Conservation (phyloP, 2,113 vertebrate genomes). For the Acanthisitta chloris region DNA sequence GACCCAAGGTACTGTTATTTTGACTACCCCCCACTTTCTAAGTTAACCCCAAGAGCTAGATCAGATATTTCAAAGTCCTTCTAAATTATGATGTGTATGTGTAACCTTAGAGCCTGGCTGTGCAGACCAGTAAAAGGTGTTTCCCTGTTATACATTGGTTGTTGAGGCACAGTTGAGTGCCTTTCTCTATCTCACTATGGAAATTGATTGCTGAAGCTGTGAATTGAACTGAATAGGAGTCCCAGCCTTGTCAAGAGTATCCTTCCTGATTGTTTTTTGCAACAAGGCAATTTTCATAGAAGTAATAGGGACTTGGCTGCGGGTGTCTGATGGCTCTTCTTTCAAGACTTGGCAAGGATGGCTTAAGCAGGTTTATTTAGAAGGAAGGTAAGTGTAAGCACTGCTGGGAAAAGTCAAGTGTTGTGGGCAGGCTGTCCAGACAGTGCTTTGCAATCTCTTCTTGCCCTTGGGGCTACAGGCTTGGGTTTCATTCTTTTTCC, state of each 20-base stretch:
- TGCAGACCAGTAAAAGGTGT: not conserved
- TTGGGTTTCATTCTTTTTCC: not conserved
- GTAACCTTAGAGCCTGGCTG: not conserved
- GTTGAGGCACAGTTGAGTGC: not conserved
- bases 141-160: not conserved
- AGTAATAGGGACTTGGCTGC: not conserved
- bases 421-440: not conserved
- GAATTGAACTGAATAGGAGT: not conserved
- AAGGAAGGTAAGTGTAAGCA: not conserved
- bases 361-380: not conserved
- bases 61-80: not conserved
- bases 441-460: not conserved
- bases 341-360: not conserved
- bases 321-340: not conserved
- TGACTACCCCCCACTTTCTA: not conserved
- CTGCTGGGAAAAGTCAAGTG: not conserved
- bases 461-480: not conserved
- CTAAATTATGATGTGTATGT: not conserved
- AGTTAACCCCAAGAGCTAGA: not conserved
- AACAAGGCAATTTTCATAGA: not conserved
- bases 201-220: not conserved
- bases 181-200: not conserved
- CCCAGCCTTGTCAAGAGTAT: not conserved
- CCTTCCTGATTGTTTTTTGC: not conserved
- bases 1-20: not conserved